Conservation (phyloP, 2,888 invertebrate species). For the Papilio gigon region DNA sequence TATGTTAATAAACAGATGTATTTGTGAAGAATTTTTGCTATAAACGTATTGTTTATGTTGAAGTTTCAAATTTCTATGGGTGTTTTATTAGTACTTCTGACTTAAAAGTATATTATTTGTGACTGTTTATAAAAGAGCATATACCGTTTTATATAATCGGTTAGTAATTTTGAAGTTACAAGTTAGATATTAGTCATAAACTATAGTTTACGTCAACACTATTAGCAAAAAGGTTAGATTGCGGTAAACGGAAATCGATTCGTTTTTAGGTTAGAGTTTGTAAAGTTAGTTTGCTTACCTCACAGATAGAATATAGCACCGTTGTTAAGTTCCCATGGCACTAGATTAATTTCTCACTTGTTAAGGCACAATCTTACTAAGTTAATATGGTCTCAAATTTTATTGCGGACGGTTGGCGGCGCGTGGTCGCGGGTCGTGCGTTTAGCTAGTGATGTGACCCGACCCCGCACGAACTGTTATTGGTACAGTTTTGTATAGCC, state of each 20-base stretch:
- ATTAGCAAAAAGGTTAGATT: constrained; percentile 27
- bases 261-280: constrained; percentile 30
- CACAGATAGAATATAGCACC: constrained; percentile 23
- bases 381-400: constrained; percentile 47
- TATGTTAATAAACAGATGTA: background rate
- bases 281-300: constrained; percentile 31
- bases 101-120: background rate
- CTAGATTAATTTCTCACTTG: constrained; percentile 44
- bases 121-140: background rate
- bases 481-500: constrained; percentile 14
- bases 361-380: constrained; percentile 56
- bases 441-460: constrained; percentile 44
- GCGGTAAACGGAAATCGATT: constrained; percentile 41
- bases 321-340: constrained; percentile 40
- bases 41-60: constrained; percentile 3
- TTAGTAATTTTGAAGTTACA: background rate
- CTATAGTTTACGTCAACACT: constrained; percentile 31
- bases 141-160: background rate
- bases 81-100: constrained; percentile 28
- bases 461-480: constrained; percentile 18
- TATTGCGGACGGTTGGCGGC: constrained; percentile 47
- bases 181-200: constrained; percentile 1
- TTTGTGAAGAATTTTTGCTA: background rate
- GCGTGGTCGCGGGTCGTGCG: constrained; percentile 42
- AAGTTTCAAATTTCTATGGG: background rate